Evolutionary conservation across 2,113 vertebrate genomes (phyloP).

Genomic region (Montifringilla adamsi): DNA sequence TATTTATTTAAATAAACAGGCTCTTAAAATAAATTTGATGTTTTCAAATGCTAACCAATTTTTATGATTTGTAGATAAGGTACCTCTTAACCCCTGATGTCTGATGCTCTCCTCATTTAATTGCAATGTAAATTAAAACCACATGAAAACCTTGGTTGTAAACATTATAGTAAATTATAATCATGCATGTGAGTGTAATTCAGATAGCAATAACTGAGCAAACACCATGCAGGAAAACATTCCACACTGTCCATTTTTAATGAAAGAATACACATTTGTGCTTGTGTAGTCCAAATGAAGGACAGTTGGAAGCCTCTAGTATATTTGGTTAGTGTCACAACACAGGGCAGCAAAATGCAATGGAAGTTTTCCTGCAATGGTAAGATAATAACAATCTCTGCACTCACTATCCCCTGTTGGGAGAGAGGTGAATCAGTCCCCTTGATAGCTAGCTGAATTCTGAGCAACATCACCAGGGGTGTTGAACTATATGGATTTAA

Average conservation of each 20-base stretch:
- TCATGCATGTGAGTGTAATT: conserved; percentile 50
- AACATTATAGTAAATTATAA: conserved; percentile 66
- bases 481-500: conserved; percentile 44
- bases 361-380: conserved; percentile 16
- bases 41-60: conserved; percentile 40
- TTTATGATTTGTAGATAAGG: conserved; percentile 59
- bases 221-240: conserved; percentile 43
- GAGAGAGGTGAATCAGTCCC: conserved; percentile 35
- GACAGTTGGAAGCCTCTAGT: not conserved
- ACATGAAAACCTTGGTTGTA: conserved; percentile 55
- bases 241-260: conserved; percentile 32
- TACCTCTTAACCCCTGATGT: conserved; percentile 39
- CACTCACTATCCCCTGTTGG: conserved; percentile 11
- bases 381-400: conserved; percentile 43
- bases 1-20: conserved; percentile 55
- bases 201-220: conserved; percentile 45
- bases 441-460: conserved; percentile 27
- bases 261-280: conserved; percentile 21
- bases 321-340: conserved; percentile 28
- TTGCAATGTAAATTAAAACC: conserved; percentile 57
- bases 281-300: conserved; percentile 23
- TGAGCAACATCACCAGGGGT: not conserved
- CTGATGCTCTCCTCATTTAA: conserved; percentile 33
- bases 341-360: conserved; percentile 2
- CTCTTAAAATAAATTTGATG: conserved; percentile 24